Conservation (phyloP, 2,113 vertebrate species). For the Gopherus evgoodei region DNA sequence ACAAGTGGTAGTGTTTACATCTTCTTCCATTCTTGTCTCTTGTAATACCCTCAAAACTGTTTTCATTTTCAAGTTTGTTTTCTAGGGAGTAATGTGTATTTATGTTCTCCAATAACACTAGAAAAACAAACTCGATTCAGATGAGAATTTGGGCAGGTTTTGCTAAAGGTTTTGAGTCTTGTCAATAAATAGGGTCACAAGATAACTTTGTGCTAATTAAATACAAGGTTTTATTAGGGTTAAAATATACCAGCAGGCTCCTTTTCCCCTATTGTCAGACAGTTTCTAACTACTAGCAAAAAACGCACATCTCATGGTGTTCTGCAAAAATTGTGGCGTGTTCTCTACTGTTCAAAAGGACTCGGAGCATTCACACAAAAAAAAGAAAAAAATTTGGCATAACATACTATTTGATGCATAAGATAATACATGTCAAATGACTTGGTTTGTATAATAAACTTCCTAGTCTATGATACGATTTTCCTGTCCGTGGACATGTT, state of each 20-base stretch:
- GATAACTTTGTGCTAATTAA: not conserved
- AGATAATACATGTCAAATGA: not conserved
- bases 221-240: not conserved
- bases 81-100: not conserved
- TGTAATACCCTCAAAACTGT: conserved; percentile 54
- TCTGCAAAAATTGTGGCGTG: conserved; percentile 22
- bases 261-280: not conserved
- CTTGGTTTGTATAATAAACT: not conserved
- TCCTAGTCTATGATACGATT: not conserved
- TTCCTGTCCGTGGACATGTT: not conserved
- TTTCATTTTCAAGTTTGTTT: conserved; percentile 33
- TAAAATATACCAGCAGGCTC: not conserved
- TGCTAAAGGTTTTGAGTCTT: not conserved
- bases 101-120: accelerated
- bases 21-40: conserved; percentile 49
- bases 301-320: not conserved
- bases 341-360: not conserved
- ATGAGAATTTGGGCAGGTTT: not conserved
- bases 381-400: not conserved
- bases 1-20: conserved; percentile 68
- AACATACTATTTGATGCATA: not conserved
- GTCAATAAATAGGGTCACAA: not conserved
- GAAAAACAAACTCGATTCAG: not conserved
- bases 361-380: not conserved
- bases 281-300: conserved; percentile 41